Evolutionary conservation across 2,113 vertebrate genomes (phyloP).

Genomic region (Pachyramphus minor): DNA sequence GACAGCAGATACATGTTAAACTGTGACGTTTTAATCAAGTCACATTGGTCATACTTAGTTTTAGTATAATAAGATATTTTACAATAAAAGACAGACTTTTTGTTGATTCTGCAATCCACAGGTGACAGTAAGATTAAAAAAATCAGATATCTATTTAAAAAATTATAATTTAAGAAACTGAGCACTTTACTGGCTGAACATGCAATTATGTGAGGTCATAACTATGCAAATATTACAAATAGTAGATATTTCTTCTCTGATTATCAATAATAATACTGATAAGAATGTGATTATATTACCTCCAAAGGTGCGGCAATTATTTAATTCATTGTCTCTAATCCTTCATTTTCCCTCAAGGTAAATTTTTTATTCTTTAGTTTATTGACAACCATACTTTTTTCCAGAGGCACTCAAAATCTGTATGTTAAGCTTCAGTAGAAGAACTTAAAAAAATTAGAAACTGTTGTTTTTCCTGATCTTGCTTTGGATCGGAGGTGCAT

Average conservation of each 20-base stretch:
- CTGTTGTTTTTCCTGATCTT: neutral
- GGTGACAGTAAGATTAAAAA: neutral
- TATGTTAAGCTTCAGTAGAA: neutral
- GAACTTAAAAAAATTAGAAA: neutral
- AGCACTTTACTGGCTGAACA: neutral
- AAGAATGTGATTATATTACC: neutral
- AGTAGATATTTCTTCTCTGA: neutral
- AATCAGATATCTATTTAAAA: neutral
- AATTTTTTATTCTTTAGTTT: neutral
- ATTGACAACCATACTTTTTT: neutral
- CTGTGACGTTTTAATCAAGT: neutral
- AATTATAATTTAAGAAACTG: neutral
- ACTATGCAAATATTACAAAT: neutral
- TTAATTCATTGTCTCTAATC: neutral
- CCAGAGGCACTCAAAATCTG: neutral
- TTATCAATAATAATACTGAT: neutral
- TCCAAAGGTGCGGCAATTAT: neutral
- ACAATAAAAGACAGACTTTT: neutral
- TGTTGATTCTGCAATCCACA: neutral
- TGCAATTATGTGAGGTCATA: neutral
- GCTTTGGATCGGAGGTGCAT: neutral
- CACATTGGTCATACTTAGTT: neutral
- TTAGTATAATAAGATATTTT: neutral
- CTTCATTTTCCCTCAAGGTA: neutral
- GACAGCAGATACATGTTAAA: neutral